These are phyloP conservation scores for Microplitis demolitor DNA, from an alignment of 1,140 invertebrate species.

Conservation along the genomic window DNA sequence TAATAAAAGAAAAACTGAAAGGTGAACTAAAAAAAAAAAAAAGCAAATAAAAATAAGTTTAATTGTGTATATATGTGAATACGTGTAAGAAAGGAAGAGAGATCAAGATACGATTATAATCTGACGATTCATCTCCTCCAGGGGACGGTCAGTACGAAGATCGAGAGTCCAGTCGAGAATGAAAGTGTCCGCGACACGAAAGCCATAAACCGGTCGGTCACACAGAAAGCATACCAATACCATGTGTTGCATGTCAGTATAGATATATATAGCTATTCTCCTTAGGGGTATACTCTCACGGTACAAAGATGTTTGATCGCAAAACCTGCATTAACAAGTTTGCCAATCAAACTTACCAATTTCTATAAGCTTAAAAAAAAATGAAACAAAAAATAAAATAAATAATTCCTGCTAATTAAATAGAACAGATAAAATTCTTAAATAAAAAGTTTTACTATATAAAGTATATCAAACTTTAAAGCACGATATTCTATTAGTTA, in stretches of 20 bases:
- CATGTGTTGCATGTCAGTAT: background rate
- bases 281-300: background rate
- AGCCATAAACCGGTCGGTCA: conserved; percentile 23
- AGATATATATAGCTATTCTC: background rate
- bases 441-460: no score
- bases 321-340: background rate
- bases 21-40: background rate
- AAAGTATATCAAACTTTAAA: no score
- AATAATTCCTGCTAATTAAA: background rate
- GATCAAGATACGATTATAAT: conserved; percentile 15
- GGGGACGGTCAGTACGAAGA: background rate
- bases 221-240: background rate
- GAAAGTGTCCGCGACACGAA: conserved; percentile 23
- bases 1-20: background rate
- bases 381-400: background rate
- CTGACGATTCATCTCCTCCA: conserved; percentile 7
- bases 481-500: no score
- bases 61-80: no score
- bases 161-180: conserved; percentile 18
- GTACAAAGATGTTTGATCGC: background rate
- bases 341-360: background rate
- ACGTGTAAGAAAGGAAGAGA: background rate
- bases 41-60: background rate
- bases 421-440: no score
- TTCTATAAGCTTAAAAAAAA: background rate